Evolutionary conservation across 2,888 invertebrate genomes (phyloP).

Genomic region (Augochlorella aurata): DNA sequence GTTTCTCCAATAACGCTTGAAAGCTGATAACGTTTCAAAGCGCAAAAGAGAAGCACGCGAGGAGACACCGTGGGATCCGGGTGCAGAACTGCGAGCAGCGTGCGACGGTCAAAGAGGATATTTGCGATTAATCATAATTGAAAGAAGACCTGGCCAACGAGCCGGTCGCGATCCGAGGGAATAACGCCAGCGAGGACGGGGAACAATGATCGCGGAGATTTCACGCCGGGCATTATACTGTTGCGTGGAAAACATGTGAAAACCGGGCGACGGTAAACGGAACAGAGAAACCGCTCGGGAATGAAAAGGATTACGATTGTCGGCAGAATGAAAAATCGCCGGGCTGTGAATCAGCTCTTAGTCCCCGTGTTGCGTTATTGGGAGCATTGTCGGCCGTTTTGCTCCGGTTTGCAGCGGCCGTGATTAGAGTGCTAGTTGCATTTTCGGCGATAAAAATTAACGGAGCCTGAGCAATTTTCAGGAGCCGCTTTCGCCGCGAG

Average conservation of each 20-base stretch:
- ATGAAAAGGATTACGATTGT: constrained; percentile 14
- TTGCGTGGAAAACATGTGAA: constrained; percentile 15
- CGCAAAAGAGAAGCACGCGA: no score
- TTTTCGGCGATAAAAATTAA: background rate
- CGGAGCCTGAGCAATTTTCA: background rate
- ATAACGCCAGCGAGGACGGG: background rate
- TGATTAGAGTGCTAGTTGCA: background rate
- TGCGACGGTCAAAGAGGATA: background rate
- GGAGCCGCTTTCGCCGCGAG: no score
- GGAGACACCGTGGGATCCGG: no score
- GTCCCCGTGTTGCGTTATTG: constrained; percentile 10
- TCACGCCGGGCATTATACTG: background rate
- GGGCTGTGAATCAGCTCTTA: constrained; percentile 9
- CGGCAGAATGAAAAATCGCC: constrained; percentile 11
- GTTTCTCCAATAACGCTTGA: no score
- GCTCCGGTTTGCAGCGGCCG: background rate
- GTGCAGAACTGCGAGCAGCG: no score
- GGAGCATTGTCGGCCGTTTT: background rate
- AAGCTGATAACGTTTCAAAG: no score
- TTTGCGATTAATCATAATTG: background rate
- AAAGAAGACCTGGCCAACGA: background rate
- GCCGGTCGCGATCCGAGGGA: background rate
- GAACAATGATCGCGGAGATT: constrained; percentile 1
- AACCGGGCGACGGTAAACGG: constrained; percentile 6
- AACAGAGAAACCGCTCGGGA: constrained; percentile 14